phyloP scores from a whole-genome alignment of 2,888 invertebrate genomes.

The Ganaspis brasiliensis region DNA sequence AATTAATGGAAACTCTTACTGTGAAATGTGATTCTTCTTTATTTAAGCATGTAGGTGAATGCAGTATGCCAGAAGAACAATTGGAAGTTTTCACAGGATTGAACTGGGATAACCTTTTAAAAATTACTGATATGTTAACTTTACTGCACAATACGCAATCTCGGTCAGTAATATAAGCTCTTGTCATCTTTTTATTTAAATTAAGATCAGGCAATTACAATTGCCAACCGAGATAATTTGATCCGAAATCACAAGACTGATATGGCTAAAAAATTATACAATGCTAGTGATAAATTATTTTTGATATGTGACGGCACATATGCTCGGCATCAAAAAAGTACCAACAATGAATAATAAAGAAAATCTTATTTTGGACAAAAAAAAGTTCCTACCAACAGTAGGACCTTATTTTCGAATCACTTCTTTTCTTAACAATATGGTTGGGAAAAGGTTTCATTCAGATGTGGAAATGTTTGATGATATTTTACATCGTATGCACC shows the following conservation, averaged over 20 bases:
- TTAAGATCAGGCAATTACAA: no score
- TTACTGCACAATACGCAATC: slow-evolving; percentile 36
- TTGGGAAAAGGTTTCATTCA: slow-evolving; percentile 39
- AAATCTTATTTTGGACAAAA: slow-evolving; percentile 51
- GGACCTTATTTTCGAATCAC: slow-evolving; percentile 29
- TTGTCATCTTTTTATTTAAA: slow-evolving; percentile 46
- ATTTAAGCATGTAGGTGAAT: slow-evolving; percentile 49
- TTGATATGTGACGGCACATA: not conserved
- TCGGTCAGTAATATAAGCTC: slow-evolving; percentile 48
- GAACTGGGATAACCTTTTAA: not conserved
- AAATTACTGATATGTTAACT: not conserved
- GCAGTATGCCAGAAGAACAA: slow-evolving; percentile 46
- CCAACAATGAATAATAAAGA: slow-evolving; percentile 36
- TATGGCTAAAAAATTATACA: slow-evolving; percentile 46
- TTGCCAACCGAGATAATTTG: slow-evolving; percentile 41
- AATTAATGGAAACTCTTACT: slow-evolving; percentile 7
- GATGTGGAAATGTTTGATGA: slow-evolving; percentile 48
- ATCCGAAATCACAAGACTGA: slow-evolving; percentile 47
- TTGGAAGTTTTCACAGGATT: slow-evolving; percentile 51
- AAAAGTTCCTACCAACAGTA: slow-evolving; percentile 47
- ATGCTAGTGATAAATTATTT: slow-evolving; percentile 48
- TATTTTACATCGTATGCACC: slow-evolving; percentile 51
- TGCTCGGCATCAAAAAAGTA: slow-evolving; percentile 47
- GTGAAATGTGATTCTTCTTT: slow-evolving; percentile 43
- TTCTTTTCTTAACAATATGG: slow-evolving; percentile 50